Evolutionary conservation across 2,797 vertebrate genomes (phyloP), one percentile per base, ranked within the genome.

Genomic region (Semaprochilodus insignis): DNA sequence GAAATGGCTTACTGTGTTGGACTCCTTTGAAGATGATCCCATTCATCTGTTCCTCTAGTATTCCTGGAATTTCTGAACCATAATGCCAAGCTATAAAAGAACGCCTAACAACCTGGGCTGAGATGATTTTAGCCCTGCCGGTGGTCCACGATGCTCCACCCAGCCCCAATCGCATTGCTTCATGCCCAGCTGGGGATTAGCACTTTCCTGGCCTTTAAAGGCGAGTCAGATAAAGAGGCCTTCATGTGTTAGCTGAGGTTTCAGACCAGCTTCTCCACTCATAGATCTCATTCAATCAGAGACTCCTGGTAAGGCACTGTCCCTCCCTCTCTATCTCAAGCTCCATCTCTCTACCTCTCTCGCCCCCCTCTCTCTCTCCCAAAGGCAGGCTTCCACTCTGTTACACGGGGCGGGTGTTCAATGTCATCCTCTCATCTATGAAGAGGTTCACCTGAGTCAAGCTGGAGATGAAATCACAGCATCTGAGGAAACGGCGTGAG

Each of bases 401-500:
- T 70, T 80, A 52, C 21, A 77, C 25, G 72, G 54, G 31, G 67
- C 8, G 44, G 11, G 21, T 23, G 62, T 77, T 81, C 31, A 52
- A 59, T 78, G 81, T 83, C 76, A 66, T 48, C 57, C 74, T 72
- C 75, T 78, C 63, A 72, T 82, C 74, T 81, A 36, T 66, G 73
- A 83, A 71, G 51, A 25, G 79, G 74, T 77, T 72, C 57, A 76
- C 25, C 8, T 57, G 40, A 80, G 81, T 62, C 63, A 77, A 81
- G 60, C 74, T 80, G 63, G 65, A 83, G 82, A 84, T 84, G 69
- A 71, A 82, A 78, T 83, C 81, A 66, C 27, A 67, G 48, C 60
- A n/a, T 23, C 67, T 5, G 40, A 85, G 74, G 36, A 74, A 79
- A 17, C n/a, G 6, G 36, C 44, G 17, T 23, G 62, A 76, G 59